Evolutionary conservation across 2,797 vertebrate species (phyloP).

Genomic region (Nothura maculosa): DNA sequence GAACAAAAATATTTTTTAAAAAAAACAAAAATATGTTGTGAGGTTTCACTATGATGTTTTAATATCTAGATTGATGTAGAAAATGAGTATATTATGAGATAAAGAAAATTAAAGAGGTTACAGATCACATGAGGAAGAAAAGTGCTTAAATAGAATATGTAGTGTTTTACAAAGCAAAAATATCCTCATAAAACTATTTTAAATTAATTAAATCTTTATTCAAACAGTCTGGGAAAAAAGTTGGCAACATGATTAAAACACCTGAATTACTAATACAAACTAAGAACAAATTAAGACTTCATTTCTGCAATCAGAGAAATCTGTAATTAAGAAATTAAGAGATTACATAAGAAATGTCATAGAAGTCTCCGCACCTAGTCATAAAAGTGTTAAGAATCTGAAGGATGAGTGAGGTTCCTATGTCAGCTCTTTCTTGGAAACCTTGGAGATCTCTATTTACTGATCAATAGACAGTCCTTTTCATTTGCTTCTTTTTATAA

Average conservation of each 20-base stretch:
- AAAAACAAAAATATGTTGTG: neutral
- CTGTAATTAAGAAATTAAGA: too few species aligned
- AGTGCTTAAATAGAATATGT: neutral
- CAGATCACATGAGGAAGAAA: neutral
- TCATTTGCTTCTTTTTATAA: neutral
- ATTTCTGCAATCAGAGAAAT: neutral
- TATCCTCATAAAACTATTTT: neutral
- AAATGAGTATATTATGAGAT: neutral
- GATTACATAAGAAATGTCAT: too few species aligned
- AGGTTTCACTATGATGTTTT: neutral
- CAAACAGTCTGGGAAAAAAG: neutral
- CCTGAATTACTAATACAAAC: neutral
- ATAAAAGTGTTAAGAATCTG: neutral
- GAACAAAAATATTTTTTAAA: neutral
- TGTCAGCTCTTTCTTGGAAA: neutral
- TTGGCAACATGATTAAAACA: neutral
- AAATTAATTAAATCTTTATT: neutral
- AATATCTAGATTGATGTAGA: neutral
- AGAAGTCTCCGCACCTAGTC: neutral
- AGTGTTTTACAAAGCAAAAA: neutral
- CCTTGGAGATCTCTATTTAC: neutral
- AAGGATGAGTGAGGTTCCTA: neutral
- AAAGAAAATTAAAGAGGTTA: neutral
- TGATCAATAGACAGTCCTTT: neutral
- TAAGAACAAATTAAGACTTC: neutral